Base-by-base conservation (phyloP, 2,888 invertebrate species). In the Xylota segnis region DNA sequence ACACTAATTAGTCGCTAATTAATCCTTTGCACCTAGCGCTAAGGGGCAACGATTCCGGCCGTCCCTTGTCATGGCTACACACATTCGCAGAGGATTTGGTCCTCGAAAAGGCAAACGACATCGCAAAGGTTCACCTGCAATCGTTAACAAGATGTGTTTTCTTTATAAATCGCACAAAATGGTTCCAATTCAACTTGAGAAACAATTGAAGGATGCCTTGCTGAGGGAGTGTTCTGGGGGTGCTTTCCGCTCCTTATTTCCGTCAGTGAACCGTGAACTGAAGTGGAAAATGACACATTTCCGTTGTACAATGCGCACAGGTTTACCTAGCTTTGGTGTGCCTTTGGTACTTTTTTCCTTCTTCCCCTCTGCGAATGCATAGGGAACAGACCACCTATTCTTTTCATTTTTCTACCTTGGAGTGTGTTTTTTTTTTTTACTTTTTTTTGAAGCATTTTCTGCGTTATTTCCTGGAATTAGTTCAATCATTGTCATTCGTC, bases 231-330 rank as follows among this genome's bases (percentile, higher is more conserved):
- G 56, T 65, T 71, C 78, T 56, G 18, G 37, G 63, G 63, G 27
- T 71, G 50, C 32, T 71, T 78, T 78, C 63, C 71, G 78, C 71
- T 78, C 29, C 65, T 71, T 65, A 78, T 71, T 78, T 78, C 78
- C 78, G 78, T 50, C 63, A 63, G 71, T 34, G 71, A 78, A 58
- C 45, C 40, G 63, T 63, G 63, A 71, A 65, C 65, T 78, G 63
- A 78, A 71, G 78, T 71, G 65, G 71, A 78, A 78, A 78, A 78
- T 71, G 71, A 65, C 63, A 78, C 78, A 71, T 71, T 78, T 78
- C 78, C 71, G 63, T 47, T 47, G 68, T 43, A 61, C 76, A 56
- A 27, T 16, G 50, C 40, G 23, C 52, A 72, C 45, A 63, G 40
- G 50, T 63, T 63, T 34, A 54, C 40, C 34, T 32, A 27, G 45